A percentile compares a stretch with the other conserved stretches of the same genome.
Evolutionary conservation across 2,113 vertebrate species (phyloP).

Genomic region (Triplophysa siluroides): DNA sequence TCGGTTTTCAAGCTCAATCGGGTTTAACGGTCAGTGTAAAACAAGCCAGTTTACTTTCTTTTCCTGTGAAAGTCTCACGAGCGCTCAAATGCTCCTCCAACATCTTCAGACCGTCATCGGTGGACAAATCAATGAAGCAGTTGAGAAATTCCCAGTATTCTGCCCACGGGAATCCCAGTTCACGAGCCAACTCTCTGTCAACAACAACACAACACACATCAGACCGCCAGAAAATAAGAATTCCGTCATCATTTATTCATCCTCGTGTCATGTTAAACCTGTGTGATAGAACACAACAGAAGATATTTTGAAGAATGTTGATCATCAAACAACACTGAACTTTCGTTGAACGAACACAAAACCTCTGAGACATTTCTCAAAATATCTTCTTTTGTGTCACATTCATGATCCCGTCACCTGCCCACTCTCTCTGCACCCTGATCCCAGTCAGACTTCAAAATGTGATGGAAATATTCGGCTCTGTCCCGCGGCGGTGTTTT

Average conservation of each 20-base stretch:
- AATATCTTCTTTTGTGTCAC: not conserved
- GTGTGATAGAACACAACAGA: no score
- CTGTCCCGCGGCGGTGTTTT: constrained; percentile 90
- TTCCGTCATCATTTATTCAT: no score
- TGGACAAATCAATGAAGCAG: constrained; percentile 90
- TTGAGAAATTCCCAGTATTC: constrained; percentile 97
- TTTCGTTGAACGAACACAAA: no score
- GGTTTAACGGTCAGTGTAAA: no score
- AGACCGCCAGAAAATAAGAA: no score
- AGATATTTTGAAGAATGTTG: not conserved
- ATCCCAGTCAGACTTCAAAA: constrained; percentile 91
- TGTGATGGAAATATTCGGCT: constrained; percentile 79
- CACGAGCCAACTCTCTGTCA: constrained; percentile 89
- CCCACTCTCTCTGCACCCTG: constrained; percentile 91
- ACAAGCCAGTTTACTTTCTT: not conserved
- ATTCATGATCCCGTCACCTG: constrained; percentile 55
- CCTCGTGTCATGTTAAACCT: no score
- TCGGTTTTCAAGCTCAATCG: no score
- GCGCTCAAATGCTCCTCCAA: constrained; percentile 85
- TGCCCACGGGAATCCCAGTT: constrained; percentile 89
- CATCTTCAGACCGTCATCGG: constrained; percentile 82
- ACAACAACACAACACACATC: constrained; percentile 39
- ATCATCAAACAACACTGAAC: no score
- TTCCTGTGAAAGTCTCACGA: not conserved
- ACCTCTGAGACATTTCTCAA: no score